phyloP scores from a whole-genome alignment of 1,140 invertebrate genomes.

The Triops longicaudatus region DNA sequence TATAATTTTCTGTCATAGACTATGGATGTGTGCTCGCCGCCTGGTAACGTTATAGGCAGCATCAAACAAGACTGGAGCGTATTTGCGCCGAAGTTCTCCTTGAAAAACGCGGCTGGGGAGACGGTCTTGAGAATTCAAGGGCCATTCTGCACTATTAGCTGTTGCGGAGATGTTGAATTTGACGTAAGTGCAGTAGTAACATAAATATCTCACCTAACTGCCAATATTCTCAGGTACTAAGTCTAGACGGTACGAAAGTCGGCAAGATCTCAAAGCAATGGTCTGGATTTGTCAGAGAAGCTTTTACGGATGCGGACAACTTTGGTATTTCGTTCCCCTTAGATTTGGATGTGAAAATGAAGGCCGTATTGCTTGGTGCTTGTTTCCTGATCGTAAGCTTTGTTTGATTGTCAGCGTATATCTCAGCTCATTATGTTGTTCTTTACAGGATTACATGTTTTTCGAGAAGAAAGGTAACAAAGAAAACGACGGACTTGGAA shows the following conservation, averaged over 20 bases:
- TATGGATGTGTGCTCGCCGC: conserved; percentile 63
- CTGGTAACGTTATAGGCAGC: conserved; percentile 61
- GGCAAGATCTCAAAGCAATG: conserved; percentile 44
- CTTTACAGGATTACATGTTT: conserved; percentile 61
- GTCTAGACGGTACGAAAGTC: conserved; percentile 36
- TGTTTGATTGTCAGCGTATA: not conserved
- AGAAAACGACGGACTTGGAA: conserved; percentile 39
- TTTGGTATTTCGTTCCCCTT: conserved; percentile 43
- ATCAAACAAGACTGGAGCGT: conserved; percentile 80
- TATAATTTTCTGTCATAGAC: conserved; percentile 37
- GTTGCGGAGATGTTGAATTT: conserved; percentile 71
- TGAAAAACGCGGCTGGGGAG: conserved; percentile 66
- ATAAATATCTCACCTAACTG: not conserved
- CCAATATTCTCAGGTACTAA: conserved; percentile 28
- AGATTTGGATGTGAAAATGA: conserved; percentile 42
- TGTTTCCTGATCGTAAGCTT: conserved; percentile 42
- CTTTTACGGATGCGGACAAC: conserved; percentile 45
- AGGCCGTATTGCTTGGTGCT: conserved; percentile 42
- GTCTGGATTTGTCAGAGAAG: conserved; percentile 41
- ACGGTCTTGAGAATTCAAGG: conserved; percentile 73
- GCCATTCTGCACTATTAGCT: conserved; percentile 65
- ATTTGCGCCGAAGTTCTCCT: conserved; percentile 63
- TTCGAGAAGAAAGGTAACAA: conserved; percentile 49
- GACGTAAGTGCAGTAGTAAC: conserved; percentile 39
- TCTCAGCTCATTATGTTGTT: not conserved